phyloP scores from a whole-genome alignment of 2,888 invertebrate species.

The Yponomeuta plumbellus region DNA sequence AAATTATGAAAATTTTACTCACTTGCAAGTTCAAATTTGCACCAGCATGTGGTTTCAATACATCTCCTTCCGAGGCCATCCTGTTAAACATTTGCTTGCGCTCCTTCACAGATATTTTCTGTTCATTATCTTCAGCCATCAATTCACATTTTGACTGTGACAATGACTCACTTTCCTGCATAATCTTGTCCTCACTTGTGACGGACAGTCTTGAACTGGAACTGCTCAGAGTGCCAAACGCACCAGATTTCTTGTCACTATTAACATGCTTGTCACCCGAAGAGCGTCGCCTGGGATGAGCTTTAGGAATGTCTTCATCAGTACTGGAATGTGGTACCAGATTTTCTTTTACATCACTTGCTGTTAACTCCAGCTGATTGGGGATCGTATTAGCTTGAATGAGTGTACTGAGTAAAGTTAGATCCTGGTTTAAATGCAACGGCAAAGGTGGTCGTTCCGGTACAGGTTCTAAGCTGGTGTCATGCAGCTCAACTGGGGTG shows the following conservation, averaged over 20 bases:
- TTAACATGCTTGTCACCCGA: slow-evolving; percentile 40
- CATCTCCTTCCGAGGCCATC: slow-evolving; percentile 89
- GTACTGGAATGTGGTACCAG: slow-evolving; percentile 24
- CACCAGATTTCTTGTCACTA: slow-evolving; percentile 32
- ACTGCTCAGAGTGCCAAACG: neutral
- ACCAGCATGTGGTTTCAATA: slow-evolving; percentile 68
- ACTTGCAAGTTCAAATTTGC: slow-evolving; percentile 77
- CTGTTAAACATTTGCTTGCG: slow-evolving; percentile 94
- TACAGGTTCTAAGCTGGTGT: slow-evolving; percentile 48
- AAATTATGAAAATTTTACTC: slow-evolving; percentile 36
- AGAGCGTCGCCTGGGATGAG: slow-evolving; percentile 52
- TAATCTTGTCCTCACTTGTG: slow-evolving; percentile 36
- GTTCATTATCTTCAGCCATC: slow-evolving; percentile 70
- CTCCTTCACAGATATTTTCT: slow-evolving; percentile 92
- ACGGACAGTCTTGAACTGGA: slow-evolving; percentile 35
- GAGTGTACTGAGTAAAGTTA: slow-evolving; percentile 50
- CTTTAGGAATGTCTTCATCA: slow-evolving; percentile 52
- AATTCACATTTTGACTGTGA: slow-evolving; percentile 58
- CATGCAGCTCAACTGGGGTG: slow-evolving; percentile 26
- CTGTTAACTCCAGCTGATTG: slow-evolving; percentile 26
- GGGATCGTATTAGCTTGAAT: slow-evolving; percentile 39
- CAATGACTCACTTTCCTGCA: slow-evolving; percentile 32
- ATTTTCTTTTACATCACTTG: slow-evolving; percentile 43
- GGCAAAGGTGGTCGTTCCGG: slow-evolving; percentile 74
- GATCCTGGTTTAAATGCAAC: slow-evolving; percentile 60